Base-by-base conservation (phyloP, 35 echinoderm and acorn worm species). In the Stichopus chloronotus region DNA sequence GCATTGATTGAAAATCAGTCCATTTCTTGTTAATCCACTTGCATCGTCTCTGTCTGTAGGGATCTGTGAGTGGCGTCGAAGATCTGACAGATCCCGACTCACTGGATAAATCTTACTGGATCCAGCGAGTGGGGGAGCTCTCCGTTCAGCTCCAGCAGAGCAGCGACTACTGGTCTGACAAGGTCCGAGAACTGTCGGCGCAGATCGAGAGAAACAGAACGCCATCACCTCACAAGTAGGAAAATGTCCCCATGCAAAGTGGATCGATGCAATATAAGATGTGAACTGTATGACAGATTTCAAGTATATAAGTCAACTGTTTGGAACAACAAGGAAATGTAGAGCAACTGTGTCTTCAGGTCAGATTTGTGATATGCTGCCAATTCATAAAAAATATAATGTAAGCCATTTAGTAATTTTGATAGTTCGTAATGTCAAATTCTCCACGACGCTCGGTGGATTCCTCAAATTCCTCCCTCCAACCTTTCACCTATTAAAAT, bases 141-240 rank as follows among this genome's bases (percentile, higher is more conserved):
- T 96, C 95, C 17, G 87, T 96, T 0, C 95, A 96, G 72, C 88
- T 96, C 6, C 95, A 96, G 84, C 95, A 96, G 74, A 96, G 95
- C 59, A 96, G 95, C 57, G 95, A 96, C 12, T 96, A 94, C 76
- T 96, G 95, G 95, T 96, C 92, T 7, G 95, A 93, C 3, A 96
- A 96, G 65, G 95, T 96, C 5, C 92, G 92, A 14, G 95, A 94
- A 10, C 56, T 96, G 79, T 96, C 95, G 11, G 65, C 88, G 13
- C 95, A 96, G 9, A 90, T 94, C 21, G 88, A 92, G 60, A 86
- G 83, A 58, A 79, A 92, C 57, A 63, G 74, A 78, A 95, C 90
- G 5, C 94, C 94, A 7, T 95, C 94, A 56, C 94, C 94, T 56
- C 87, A 72, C 55, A 94, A 94, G 65, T 94, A 85, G 57, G 8